A percentile compares a stretch with the other conserved stretches of the same genome.
Conservation (phyloP, 1,140 invertebrate genomes). For the Diorhabda carinulata region DNA sequence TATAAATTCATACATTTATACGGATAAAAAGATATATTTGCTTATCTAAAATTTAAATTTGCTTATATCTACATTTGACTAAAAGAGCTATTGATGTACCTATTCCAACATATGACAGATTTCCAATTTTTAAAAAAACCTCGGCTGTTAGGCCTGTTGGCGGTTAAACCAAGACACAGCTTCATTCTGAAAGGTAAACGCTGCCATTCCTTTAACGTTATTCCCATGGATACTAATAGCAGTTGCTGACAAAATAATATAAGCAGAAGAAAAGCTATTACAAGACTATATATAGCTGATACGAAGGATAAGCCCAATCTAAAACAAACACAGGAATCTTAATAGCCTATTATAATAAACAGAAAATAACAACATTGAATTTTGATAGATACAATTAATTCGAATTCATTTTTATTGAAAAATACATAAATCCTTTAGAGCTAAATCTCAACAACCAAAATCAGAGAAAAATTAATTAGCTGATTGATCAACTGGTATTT, state of each 20-base stretch:
- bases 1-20: no score
- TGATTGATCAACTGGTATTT: no score
- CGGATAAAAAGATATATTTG: no score
- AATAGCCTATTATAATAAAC: no score
- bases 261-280: constrained; percentile 31
- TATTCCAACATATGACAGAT: constrained; percentile 30
- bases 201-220: constrained; percentile 38
- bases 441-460: no score
- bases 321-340: constrained; percentile 21
- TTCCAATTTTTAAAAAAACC: constrained; percentile 39
- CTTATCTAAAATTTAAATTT: no score
- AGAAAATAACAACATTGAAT: no score
- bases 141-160: constrained; percentile 28
- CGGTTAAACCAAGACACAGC: constrained; percentile 33
- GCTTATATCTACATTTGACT: background rate
- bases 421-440: no score
- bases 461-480: no score
- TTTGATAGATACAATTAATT: no score
- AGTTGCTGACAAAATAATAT: constrained; percentile 36
- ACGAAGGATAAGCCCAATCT: constrained; percentile 43
- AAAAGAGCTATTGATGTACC: constrained; percentile 5
- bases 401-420: no score
- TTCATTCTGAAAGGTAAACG: constrained; percentile 34
- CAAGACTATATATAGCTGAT: constrained; percentile 39
- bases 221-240: constrained; percentile 37